These are phyloP conservation scores for Salvelinus namaycush DNA, from an alignment of 2,113 vertebrate species.

Conservation along the genomic window DNA sequence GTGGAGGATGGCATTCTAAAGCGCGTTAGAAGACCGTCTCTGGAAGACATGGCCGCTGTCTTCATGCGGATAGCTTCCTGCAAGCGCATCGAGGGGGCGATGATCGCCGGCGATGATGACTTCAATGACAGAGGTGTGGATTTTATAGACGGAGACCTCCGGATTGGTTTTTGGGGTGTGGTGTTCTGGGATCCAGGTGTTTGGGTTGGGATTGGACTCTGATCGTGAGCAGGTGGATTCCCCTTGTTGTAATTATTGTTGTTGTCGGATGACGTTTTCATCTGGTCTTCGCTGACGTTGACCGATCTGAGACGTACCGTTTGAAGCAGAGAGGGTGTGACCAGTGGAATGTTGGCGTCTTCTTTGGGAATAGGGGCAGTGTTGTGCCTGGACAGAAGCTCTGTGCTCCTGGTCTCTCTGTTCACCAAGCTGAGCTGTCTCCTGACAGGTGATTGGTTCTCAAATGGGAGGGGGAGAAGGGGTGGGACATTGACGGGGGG, in stretches of 20 bases:
- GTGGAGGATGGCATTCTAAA: conserved; percentile 47
- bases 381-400: conserved; percentile 72
- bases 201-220: conserved; percentile 19
- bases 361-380: conserved; percentile 77
- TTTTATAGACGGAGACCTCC: conserved; percentile 83
- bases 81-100: conserved; percentile 73
- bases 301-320: conserved; percentile 91
- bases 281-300: conserved; percentile 65
- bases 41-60: conserved; percentile 78
- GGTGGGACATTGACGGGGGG: neutral
- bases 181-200: conserved; percentile 52
- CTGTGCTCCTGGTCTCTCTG: conserved; percentile 72
- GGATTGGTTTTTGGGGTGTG: conserved; percentile 88
- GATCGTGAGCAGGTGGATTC: conserved; percentile 31
- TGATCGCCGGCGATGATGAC: conserved; percentile 46
- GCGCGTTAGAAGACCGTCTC: conserved; percentile 52
- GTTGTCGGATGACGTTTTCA: conserved; percentile 40
- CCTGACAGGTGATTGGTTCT: conserved; percentile 61
- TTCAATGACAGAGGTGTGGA: conserved; percentile 61
- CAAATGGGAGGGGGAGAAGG: conserved; percentile 36
- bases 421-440: conserved; percentile 58
- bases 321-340: conserved; percentile 92
- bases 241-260: conserved; percentile 25
- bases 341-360: conserved; percentile 86
- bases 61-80: conserved; percentile 86